phyloP scores from a whole-genome alignment of 2,797 vertebrate species.

The Chanos chanos region DNA sequence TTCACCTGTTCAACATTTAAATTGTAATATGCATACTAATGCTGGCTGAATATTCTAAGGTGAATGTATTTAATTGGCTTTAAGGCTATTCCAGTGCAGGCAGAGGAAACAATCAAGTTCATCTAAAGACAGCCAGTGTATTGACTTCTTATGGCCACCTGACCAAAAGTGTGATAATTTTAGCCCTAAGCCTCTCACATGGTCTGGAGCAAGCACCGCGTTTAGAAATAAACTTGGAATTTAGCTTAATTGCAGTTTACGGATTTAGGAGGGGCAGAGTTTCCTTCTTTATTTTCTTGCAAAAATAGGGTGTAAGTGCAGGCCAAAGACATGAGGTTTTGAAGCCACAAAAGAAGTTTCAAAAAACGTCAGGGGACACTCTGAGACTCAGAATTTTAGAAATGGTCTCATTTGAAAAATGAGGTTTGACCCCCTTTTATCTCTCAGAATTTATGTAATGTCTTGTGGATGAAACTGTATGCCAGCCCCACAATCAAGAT shows the following conservation, averaged over 20 bases:
- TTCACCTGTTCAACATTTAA: too few species aligned
- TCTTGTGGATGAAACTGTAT: too few species aligned
- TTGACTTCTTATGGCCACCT: conserved; percentile 67
- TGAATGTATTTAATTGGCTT: too few species aligned
- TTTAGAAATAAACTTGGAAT: conserved; percentile 83
- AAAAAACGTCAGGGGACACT: conserved; percentile 72
- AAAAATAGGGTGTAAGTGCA: conserved; percentile 78
- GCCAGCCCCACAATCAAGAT: too few species aligned
- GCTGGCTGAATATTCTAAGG: too few species aligned
- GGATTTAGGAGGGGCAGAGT: conserved; percentile 80
- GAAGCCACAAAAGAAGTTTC: conserved; percentile 72
- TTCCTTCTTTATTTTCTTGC: conserved; percentile 79
- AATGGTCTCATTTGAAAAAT: conserved; percentile 2
- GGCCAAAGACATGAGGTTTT: conserved; percentile 79
- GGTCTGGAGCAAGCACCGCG: conserved; percentile 75
- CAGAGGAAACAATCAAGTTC: conserved; percentile 21
- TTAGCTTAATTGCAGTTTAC: conserved; percentile 82
- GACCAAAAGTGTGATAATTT: conserved; percentile 82
- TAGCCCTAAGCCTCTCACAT: conserved; percentile 76
- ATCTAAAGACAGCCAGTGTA: conserved; percentile 57
- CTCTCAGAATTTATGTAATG: too few species aligned
- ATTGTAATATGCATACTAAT: too few species aligned
- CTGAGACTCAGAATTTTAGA: conserved; percentile 38
- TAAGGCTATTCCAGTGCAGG: too few species aligned
- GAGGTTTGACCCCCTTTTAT: not conserved